These are phyloP conservation scores for Actinemys pallida DNA, from an alignment of 2,113 vertebrate genomes.

Conservation along the genomic window DNA sequence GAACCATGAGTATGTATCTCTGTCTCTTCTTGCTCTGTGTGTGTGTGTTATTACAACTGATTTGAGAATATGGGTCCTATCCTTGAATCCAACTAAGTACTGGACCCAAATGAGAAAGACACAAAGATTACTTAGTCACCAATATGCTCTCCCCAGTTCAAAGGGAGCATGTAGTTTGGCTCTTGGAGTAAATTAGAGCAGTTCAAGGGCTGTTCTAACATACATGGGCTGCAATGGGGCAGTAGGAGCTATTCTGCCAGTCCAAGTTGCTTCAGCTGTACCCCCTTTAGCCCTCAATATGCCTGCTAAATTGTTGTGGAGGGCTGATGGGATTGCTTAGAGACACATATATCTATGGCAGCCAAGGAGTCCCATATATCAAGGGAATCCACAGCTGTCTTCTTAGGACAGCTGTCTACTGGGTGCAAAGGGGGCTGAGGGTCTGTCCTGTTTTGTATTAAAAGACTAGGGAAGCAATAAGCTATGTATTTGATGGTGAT, in stretches of 20 bases:
- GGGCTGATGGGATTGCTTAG: background rate
- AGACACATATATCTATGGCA: background rate
- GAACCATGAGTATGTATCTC: background rate
- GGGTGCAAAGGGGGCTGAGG: fast-evolving
- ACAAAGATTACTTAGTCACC: background rate
- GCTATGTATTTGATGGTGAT: fast-evolving
- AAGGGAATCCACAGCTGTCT: background rate
- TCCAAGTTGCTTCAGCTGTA: background rate
- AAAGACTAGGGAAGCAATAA: background rate
- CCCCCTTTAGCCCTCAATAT: background rate
- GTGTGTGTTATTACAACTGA: background rate
- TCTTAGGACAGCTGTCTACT: fast-evolving
- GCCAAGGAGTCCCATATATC: fast-evolving
- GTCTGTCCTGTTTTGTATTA: background rate
- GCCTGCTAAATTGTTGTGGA: background rate
- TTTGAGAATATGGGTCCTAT: background rate
- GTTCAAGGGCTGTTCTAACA: background rate
- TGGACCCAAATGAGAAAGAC: background rate
- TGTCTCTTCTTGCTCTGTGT: background rate
- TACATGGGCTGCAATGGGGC: background rate
- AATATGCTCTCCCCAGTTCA: background rate
- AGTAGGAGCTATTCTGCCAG: background rate
- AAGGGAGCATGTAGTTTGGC: background rate
- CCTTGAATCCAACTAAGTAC: background rate
- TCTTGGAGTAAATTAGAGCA: background rate